These are phyloP conservation scores for Anastrepha ludens DNA, from an alignment of 1,140 invertebrate species.

Conservation along the genomic window DNA sequence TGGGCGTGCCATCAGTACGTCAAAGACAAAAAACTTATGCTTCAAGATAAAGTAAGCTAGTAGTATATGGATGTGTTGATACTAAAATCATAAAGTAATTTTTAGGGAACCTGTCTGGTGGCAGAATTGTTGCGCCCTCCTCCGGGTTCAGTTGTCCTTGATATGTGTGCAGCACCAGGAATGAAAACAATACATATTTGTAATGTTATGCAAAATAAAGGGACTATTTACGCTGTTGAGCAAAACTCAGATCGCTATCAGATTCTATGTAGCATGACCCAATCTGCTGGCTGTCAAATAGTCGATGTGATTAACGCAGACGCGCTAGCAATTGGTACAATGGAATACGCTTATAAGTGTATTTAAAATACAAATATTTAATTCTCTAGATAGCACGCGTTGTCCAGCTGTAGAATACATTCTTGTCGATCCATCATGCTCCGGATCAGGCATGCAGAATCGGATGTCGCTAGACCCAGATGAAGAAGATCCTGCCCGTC, in stretches of 20 bases:
- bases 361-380: background rate
- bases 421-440: slow-evolving; percentile 96
- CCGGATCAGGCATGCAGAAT: slow-evolving; percentile 89
- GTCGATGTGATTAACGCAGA: slow-evolving; percentile 82
- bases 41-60: slow-evolving; percentile 91
- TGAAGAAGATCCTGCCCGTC: slow-evolving; percentile 74
- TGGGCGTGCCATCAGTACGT: slow-evolving; percentile 66
- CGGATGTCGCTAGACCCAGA: slow-evolving; percentile 74
- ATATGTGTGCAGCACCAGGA: slow-evolving; percentile 96
- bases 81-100: slow-evolving; percentile 54
- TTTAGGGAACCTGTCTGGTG: slow-evolving; percentile 91
- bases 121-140: slow-evolving; percentile 84
- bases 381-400: slow-evolving; percentile 65
- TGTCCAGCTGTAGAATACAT: slow-evolving; percentile 89
- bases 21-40: slow-evolving; percentile 81
- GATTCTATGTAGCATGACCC: slow-evolving; percentile 80
- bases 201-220: slow-evolving; percentile 85
- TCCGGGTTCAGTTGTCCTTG: slow-evolving; percentile 83
- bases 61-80: background rate
- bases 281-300: slow-evolving; percentile 79
- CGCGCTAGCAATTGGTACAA: slow-evolving; percentile 80
- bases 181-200: slow-evolving; percentile 96
- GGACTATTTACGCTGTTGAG: slow-evolving; percentile 90
- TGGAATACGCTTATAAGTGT: background rate
- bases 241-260: slow-evolving; percentile 81